Conservation (phyloP, 2,888 invertebrate genomes). For the Yponomeuta sedellus region DNA sequence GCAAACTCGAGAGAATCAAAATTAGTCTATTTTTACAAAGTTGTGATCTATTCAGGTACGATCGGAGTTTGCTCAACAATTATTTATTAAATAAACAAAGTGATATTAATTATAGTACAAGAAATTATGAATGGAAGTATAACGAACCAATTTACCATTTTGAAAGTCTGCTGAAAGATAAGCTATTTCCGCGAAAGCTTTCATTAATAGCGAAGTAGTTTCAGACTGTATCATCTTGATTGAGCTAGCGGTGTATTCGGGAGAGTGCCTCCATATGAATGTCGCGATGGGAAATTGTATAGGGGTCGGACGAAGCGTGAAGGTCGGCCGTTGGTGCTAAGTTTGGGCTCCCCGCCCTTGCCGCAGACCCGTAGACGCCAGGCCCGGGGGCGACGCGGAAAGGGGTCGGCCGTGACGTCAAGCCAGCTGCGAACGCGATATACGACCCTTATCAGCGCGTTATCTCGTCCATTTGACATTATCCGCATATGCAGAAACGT, state of each 20-base stretch:
- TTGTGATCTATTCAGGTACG: background rate
- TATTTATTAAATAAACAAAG: background rate
- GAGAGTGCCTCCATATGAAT: constrained; percentile 3
- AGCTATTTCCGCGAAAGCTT: background rate
- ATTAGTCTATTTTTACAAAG: background rate
- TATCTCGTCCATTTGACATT: constrained; percentile 17
- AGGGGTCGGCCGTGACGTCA: constrained; percentile 57
- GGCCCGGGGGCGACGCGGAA: constrained; percentile 44
- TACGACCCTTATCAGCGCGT: background rate
- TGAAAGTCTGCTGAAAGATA: no score
- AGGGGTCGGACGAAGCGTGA: constrained; percentile 9
- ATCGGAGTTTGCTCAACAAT: background rate
- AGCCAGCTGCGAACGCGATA: constrained; percentile 36
- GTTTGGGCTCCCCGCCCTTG: background rate
- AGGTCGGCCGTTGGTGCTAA: constrained; percentile 6
- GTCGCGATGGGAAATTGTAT: constrained; percentile 7
- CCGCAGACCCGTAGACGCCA: background rate
- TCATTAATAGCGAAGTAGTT: background rate
- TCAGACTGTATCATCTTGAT: background rate
- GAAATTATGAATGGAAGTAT: background rate
- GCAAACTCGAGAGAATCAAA: background rate
- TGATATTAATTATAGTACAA: background rate
- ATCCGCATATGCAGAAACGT: background rate
- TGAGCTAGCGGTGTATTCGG: background rate
- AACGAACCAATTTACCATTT: background rate